Conservation (phyloP, 2,888 invertebrate species). For the Sabatieria punctata region DNA sequence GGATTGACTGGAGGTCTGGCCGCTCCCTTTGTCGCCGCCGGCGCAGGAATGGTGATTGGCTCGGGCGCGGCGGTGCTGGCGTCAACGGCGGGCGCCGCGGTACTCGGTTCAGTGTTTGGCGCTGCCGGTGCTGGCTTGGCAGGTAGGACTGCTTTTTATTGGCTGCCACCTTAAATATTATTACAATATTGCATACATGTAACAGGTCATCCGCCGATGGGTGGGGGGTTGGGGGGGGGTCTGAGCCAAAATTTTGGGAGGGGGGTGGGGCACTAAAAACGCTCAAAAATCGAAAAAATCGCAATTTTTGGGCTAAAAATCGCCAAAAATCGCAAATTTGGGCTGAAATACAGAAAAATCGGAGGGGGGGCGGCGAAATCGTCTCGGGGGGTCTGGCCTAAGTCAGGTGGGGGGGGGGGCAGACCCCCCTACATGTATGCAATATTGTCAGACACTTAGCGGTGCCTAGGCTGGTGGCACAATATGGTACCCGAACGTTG, state of each 20-base stretch:
- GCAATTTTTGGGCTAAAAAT: no score
- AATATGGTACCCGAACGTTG: no score
- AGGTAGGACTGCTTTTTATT: constrained; percentile 29
- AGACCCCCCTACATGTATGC: no score
- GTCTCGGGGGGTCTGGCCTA: no score
- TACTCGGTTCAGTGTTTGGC: constrained; percentile 46
- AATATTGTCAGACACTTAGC: no score
- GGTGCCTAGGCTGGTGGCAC: no score
- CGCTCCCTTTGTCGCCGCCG: constrained; percentile 43
- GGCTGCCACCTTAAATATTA: neutral
- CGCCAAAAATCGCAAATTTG: no score
- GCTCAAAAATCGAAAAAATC: no score
- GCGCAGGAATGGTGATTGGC: constrained; percentile 35
- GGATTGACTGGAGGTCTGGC: constrained; percentile 51
- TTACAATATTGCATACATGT: neutral
- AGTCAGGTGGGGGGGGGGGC: no score
- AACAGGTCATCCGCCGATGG: neutral
- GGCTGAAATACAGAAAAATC: no score
- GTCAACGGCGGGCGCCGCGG: constrained; percentile 41
- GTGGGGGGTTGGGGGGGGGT: neutral
- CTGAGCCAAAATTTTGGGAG: neutral
- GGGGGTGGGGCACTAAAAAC: neutral
- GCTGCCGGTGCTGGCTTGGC: constrained; percentile 50
- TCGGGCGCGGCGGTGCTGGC: constrained; percentile 36
- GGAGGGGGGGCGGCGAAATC: no score